These are phyloP conservation scores for Parnassius apollo DNA, from an alignment of 2,888 invertebrate species.

Conservation along the genomic window DNA sequence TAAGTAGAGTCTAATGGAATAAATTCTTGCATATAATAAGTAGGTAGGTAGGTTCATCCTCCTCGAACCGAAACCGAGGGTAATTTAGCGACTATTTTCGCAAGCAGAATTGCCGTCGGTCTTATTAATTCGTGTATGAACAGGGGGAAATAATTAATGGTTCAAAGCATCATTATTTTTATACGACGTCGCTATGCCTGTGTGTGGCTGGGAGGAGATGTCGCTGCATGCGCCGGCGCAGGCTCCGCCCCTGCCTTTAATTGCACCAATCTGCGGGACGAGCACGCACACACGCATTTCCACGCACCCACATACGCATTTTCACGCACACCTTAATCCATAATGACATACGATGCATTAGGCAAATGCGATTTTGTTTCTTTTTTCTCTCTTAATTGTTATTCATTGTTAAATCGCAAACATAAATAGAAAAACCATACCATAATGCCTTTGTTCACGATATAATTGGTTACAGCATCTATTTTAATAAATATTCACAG, in stretches of 20 bases:
- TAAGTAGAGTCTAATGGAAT: conserved; percentile 13
- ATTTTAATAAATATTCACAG: conserved; percentile 27
- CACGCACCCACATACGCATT: conserved; percentile 38
- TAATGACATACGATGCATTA: conserved; percentile 50
- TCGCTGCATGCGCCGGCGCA: conserved; percentile 69
- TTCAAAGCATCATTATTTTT: conserved; percentile 61
- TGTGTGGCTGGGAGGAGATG: conserved; percentile 64
- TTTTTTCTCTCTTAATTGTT: conserved; percentile 33
- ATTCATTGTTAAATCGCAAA: conserved; percentile 37
- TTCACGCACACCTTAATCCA: conserved; percentile 34
- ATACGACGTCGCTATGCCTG: conserved; percentile 34
- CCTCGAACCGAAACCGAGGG: conserved; percentile 24
- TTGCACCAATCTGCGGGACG: conserved; percentile 76
- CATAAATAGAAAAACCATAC: conserved; percentile 33
- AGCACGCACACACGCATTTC: conserved; percentile 62
- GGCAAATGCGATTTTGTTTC: conserved; percentile 46
- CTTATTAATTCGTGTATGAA: conserved; percentile 37
- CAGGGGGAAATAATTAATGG: conserved; percentile 61
- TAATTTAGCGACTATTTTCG: conserved; percentile 40
- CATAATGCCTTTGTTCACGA: conserved; percentile 30
- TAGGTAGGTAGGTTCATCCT: conserved; percentile 12
- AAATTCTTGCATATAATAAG: conserved; percentile 22
- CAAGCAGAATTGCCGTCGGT: conserved; percentile 33
- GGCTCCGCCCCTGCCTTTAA: conserved; percentile 72
- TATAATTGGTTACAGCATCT: conserved; percentile 29